Conservation (phyloP, 2,888 invertebrate species). For the Eueremaeus valkanovi region DNA sequence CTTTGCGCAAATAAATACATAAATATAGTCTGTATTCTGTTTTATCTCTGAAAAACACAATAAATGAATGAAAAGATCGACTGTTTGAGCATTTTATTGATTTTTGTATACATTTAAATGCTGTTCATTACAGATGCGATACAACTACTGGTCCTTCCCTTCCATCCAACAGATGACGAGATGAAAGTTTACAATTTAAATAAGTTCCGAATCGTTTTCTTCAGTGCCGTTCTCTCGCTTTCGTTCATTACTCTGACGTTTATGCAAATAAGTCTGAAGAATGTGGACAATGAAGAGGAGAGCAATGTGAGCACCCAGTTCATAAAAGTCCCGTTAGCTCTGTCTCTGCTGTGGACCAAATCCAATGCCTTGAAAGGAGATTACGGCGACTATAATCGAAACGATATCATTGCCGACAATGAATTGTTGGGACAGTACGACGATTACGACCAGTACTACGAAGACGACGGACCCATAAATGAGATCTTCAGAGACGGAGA, state of each 20-base stretch:
- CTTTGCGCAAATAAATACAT: background rate
- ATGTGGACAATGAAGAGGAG: slow-evolving; percentile 12
- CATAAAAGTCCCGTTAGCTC: slow-evolving; percentile 29
- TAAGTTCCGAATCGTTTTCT: background rate
- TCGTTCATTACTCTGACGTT: slow-evolving; percentile 14
- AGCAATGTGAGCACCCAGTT: background rate
- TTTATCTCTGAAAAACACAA: background rate
- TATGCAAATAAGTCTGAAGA: background rate
- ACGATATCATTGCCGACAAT: slow-evolving; percentile 39
- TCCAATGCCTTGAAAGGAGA: slow-evolving; percentile 9
- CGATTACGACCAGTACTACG: slow-evolving; percentile 44
- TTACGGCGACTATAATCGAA: slow-evolving; percentile 36
- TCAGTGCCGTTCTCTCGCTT: slow-evolving; percentile 6
- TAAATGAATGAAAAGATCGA: background rate
- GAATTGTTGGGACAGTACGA: slow-evolving; percentile 40
- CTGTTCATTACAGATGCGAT: background rate
- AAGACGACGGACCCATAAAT: slow-evolving; percentile 36
- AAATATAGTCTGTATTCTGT: slow-evolving; percentile 12
- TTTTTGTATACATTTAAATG: background rate
- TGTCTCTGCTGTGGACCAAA: slow-evolving; percentile 31
- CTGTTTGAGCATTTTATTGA: slow-evolving; percentile 4
- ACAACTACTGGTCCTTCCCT: background rate
- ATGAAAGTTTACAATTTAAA: slow-evolving; percentile 28
- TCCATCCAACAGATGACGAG: background rate
- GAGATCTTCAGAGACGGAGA: slow-evolving; percentile 44